Conservation (phyloP, 2,797 vertebrate genomes). For the Podarcis lilfordi region DNA sequence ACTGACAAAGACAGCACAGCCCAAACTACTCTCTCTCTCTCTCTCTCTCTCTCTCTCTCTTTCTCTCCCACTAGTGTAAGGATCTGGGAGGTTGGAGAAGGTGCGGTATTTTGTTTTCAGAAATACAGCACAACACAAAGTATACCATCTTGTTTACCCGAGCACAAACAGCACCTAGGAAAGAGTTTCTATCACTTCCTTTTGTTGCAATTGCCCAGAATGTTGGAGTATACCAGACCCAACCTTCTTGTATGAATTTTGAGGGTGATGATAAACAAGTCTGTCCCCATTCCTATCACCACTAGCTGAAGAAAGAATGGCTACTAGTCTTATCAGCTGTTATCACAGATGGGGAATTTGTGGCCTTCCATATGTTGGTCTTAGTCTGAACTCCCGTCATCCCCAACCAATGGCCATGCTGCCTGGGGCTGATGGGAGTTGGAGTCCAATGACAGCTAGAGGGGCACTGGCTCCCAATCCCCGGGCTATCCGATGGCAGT, state of each 20-base stretch:
- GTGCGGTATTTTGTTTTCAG: not conserved
- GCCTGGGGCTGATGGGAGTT: too few relatives aligned
- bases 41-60: too few relatives aligned
- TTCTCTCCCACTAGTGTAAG: not conserved
- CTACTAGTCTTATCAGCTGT: too few relatives aligned
- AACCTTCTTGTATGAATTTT: not conserved
- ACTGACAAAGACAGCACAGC: conserved; percentile 42
- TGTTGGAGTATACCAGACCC: not conserved
- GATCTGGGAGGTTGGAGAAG: not conserved
- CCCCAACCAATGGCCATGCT: too few relatives aligned
- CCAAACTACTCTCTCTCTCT: conserved; percentile 18
- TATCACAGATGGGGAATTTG: too few relatives aligned
- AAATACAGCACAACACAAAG: not conserved
- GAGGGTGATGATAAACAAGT: not conserved
- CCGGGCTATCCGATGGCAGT: too few relatives aligned
- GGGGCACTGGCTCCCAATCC: too few relatives aligned
- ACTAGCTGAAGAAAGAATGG: too few relatives aligned
- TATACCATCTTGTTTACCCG: not conserved
- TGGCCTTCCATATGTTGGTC: too few relatives aligned
- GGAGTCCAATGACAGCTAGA: too few relatives aligned
- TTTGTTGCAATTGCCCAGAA: not conserved
- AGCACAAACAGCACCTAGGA: not conserved
- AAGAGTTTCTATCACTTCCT: not conserved
- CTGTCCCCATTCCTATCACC: not conserved
- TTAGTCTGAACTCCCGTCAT: too few relatives aligned